Evolutionary conservation across 2,888 invertebrate genomes (phyloP), one percentile per base, ranked within the genome.

Genomic region (Tetropium fuscum): DNA sequence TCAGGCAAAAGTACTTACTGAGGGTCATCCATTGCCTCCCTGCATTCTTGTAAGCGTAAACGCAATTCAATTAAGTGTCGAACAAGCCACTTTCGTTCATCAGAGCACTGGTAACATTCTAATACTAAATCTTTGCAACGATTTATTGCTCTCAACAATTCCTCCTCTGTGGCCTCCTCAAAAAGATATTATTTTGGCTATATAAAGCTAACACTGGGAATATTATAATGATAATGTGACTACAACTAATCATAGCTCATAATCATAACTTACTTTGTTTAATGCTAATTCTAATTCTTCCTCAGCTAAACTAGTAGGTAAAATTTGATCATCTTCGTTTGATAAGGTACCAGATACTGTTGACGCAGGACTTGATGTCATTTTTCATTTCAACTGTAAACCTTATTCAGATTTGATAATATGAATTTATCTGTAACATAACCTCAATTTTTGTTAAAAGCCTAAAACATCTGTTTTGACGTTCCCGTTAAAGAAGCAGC

Each of bases 31-130:
- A 87, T 86, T 2, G 89, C 88, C 72, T 90, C 92, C 75, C 89
- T 88, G 34, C 94, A 82, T 78, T 95, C 94, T 78, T 94, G 90
- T 7, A 93, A 83, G 41, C 93, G 86, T 60, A 93, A 84, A 51
- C 96, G 82, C 13, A 97, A 83, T 76, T 97, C 95, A 0, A 97
- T 91, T 62, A 97, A 84, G 77, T 94, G 92, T 49, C 93, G 85
- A 0, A 97, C 95, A 0, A 97, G 83, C 90, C 94, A 94, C 78
- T 93, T 93, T 5, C 94, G 84, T 78, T 95, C 92, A 18, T 91
- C 89, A 0, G 94, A 92, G 73, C 92, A 90, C 70, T 92, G 92
- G 11, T 90, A 87, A 41, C 90, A 90, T 68, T 88, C 88, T 53
- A 93, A 80, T n/a, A 97, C 92, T 66, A 95, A 84, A 69, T 91